These are phyloP conservation scores for Scophthalmus maximus DNA, from an alignment of 2,113 vertebrate genomes.

Conservation along the genomic window DNA sequence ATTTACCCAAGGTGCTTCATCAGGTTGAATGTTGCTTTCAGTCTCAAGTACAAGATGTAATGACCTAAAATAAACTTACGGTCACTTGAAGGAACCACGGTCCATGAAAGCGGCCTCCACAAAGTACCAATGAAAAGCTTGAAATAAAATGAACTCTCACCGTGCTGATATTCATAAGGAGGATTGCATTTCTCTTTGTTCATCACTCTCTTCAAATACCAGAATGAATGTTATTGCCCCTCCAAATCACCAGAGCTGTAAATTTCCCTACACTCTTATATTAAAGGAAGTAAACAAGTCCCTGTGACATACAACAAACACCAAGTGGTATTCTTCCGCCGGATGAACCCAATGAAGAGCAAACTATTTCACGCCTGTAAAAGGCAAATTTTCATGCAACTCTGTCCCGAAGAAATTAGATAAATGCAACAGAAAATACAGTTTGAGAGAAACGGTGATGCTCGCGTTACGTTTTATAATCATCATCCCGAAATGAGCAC, in stretches of 20 bases:
- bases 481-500: neutral
- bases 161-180: neutral
- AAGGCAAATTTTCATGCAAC: neutral
- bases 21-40: neutral
- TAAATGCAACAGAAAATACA: neutral
- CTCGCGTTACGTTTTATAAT: neutral
- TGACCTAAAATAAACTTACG: no score
- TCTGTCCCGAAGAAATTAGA: neutral
- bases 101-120: neutral
- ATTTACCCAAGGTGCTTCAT: conserved; percentile 40
- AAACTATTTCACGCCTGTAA: neutral
- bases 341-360: neutral
- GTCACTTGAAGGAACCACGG: neutral
- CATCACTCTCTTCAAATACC: neutral
- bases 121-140: neutral
- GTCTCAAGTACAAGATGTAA: neutral
- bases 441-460: neutral
- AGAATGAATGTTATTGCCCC: conserved; percentile 1
- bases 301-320: neutral
- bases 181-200: neutral
- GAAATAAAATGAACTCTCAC: neutral
- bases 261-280: neutral
- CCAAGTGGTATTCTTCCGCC: neutral
- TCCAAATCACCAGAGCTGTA: neutral
- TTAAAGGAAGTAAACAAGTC: neutral